Percentiles rank a stretch among this genome's conserved stretches.
These are phyloP conservation scores for Pemphredon lugubris DNA, from an alignment of 2,888 invertebrate species.

Conservation along the genomic window DNA sequence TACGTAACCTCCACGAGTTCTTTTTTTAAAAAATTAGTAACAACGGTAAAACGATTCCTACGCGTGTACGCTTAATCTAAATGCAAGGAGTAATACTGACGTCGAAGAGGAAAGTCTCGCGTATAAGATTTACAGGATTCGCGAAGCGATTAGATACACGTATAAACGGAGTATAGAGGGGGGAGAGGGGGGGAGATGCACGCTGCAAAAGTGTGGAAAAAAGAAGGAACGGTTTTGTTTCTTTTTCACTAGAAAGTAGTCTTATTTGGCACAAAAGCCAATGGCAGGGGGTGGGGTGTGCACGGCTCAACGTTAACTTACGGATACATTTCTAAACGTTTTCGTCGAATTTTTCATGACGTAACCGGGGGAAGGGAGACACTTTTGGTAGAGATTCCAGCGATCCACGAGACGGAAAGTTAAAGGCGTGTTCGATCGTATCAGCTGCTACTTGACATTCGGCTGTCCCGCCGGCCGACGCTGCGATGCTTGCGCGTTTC, in stretches of 20 bases:
- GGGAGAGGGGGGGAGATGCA: not conserved
- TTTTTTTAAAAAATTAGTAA: not conserved
- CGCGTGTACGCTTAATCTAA: constrained; percentile 26
- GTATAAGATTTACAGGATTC: constrained; percentile 22
- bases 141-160: not conserved
- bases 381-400: constrained; percentile 10
- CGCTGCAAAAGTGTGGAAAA: too few relatives aligned
- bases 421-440: constrained; percentile 36
- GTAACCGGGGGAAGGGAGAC: not conserved
- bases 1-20: constrained; percentile 23
- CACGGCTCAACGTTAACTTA: not conserved
- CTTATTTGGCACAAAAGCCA: constrained; percentile 23
- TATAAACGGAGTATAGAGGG: not conserved
- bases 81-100: constrained; percentile 52
- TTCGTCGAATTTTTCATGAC: constrained; percentile 6
- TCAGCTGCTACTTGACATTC: constrained; percentile 43
- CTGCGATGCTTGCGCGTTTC: constrained; percentile 1
- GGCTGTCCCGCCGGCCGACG: constrained; percentile 27
- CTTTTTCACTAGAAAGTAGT: too few relatives aligned
- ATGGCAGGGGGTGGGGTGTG: too few relatives aligned
- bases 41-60: not conserved
- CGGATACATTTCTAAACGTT: not conserved
- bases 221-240: too few relatives aligned
- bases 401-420: constrained; percentile 25
- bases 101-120: constrained; percentile 29